Percentiles rank a stretch among this genome's conserved stretches.
Conservation (phyloP, 1,140 invertebrate species). For the Ooceraea biroi region DNA sequence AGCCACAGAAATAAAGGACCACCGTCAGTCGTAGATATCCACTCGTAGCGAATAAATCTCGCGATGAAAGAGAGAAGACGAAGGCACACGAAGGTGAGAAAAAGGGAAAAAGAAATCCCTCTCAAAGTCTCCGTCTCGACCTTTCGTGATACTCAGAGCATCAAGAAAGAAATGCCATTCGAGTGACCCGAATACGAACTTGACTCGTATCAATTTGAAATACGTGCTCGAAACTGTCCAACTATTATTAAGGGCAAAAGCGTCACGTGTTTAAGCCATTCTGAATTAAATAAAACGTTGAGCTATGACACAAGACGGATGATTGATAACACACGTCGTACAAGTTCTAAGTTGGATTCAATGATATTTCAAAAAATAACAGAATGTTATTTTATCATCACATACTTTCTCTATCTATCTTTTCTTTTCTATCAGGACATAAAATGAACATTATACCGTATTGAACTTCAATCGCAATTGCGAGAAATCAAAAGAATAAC, state of each 20-base stretch:
- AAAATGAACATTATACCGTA: neutral
- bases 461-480: neutral
- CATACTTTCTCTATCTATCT: neutral
- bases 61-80: slow-evolving; percentile 47
- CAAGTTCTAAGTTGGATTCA: neutral
- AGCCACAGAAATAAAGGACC: slow-evolving; percentile 69
- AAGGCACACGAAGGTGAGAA: neutral
- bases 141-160: neutral
- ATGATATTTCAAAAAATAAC: neutral
- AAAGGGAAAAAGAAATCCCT: neutral
- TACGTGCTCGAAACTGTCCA: slow-evolving; percentile 1
- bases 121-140: neutral
- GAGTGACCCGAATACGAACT: slow-evolving; percentile 70
- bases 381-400: neutral
- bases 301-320: slow-evolving; percentile 3
- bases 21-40: slow-evolving; percentile 68
- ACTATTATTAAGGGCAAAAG: slow-evolving; percentile 41
- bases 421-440: neutral
- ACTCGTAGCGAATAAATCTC: slow-evolving; percentile 73
- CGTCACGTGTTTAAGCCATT: neutral
- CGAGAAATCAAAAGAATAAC: neutral
- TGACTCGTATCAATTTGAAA: neutral
- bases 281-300: neutral
- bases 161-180: slow-evolving; percentile 55
- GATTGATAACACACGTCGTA: neutral